A percentile compares a stretch with the other conserved stretches of the same genome.
Conservation (phyloP, 2,888 invertebrate species). For the Alentia gelatinosa region DNA sequence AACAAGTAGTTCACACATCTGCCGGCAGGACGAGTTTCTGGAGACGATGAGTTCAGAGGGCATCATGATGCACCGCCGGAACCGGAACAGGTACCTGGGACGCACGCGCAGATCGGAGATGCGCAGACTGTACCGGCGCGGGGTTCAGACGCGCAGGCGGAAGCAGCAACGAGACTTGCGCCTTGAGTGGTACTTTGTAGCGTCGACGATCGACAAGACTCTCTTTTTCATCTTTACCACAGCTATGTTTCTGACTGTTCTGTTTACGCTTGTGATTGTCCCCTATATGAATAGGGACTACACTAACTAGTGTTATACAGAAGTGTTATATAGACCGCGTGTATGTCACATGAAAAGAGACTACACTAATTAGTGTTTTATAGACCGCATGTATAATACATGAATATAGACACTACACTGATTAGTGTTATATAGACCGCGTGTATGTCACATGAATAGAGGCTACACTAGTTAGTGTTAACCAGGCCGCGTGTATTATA, state of each 20-base stretch:
- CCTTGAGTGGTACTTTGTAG: slow-evolving; percentile 66
- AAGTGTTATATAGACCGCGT: too few species aligned
- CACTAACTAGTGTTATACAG: too few species aligned
- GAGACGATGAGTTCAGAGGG: slow-evolving; percentile 37
- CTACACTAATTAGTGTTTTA: slow-evolving; percentile 9
- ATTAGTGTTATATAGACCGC: too few species aligned
- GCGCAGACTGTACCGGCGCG: neutral
- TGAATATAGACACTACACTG: too few species aligned
- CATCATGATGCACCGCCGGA: slow-evolving; percentile 42
- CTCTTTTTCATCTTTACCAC: slow-evolving; percentile 62
- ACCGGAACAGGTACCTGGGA: neutral
- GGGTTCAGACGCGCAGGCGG: neutral
- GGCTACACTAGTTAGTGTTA: too few species aligned
- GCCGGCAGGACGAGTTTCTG: neutral
- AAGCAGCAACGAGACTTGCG: slow-evolving; percentile 56
- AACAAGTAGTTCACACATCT: too few species aligned
- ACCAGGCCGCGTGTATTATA: too few species aligned
- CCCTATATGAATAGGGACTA: slow-evolving; percentile 58
- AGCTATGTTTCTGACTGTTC: slow-evolving; percentile 60
- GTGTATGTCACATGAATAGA: slow-evolving; percentile 51
- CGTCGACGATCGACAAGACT: slow-evolving; percentile 64
- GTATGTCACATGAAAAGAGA: slow-evolving; percentile 51
- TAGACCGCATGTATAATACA: too few species aligned
- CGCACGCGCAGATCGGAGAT: neutral
- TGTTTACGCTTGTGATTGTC: slow-evolving; percentile 60